phyloP scores from a whole-genome alignment of 1,140 invertebrate species.

The Zaprionus nigranus region DNA sequence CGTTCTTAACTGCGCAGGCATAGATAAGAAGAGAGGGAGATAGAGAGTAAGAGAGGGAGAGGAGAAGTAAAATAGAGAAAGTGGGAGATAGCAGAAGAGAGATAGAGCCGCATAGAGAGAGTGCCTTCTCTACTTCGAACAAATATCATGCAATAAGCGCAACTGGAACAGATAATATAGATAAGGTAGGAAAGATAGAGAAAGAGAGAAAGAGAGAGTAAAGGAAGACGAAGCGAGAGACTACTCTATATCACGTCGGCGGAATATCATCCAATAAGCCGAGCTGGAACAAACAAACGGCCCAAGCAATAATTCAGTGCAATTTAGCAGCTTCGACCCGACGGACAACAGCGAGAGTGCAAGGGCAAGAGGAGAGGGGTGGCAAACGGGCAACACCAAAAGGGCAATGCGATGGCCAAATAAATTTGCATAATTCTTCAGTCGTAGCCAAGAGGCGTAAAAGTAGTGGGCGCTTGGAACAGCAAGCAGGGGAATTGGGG shows the following conservation, averaged over 20 bases:
- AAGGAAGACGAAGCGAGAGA: background rate
- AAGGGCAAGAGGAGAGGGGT: constrained; percentile 9
- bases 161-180: background rate
- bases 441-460: constrained; percentile 21
- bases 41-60: background rate
- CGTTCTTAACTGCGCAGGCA: constrained; percentile 38
- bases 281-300: constrained; percentile 22
- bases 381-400: constrained; percentile 41
- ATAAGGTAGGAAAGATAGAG: background rate
- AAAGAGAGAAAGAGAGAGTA: background rate
- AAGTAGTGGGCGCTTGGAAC: background rate
- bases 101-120: background rate
- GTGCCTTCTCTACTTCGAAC: background rate
- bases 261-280: constrained; percentile 4
- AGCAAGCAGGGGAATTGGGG: background rate
- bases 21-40: constrained; percentile 10
- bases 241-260: background rate
- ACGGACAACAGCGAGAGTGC: background rate
- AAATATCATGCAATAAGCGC: background rate
- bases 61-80: background rate
- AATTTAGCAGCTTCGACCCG: constrained; percentile 37
- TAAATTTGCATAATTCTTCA: constrained; percentile 78
- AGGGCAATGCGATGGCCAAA: constrained; percentile 60
- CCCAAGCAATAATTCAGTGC: constrained; percentile 29
- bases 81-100: background rate